Evolutionary conservation across 2,797 vertebrate genomes (phyloP).

Genomic region (Coilia nasus): DNA sequence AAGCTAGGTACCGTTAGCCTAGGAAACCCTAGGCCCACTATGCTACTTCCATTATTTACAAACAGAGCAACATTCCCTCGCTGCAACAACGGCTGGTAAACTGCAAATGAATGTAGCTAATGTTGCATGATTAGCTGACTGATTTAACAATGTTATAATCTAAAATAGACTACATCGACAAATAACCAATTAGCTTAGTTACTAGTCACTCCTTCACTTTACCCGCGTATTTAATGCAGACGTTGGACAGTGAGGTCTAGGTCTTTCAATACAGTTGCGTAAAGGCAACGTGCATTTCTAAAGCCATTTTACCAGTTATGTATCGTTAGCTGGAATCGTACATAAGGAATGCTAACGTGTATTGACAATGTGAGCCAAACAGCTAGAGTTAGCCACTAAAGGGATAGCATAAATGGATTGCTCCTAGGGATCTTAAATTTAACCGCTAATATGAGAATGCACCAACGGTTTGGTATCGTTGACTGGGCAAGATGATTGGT

Average conservation of each 20-base stretch:
- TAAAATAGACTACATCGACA: not conserved
- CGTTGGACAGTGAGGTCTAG: not conserved
- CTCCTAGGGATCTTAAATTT: conserved; percentile 9
- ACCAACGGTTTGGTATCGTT: conserved; percentile 20
- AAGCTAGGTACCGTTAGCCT: not conserved
- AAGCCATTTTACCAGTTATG: not conserved
- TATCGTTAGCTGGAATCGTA: not conserved
- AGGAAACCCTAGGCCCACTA: not conserved
- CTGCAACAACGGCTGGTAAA: not conserved
- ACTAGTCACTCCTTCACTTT: not conserved
- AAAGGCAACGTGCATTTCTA: not conserved
- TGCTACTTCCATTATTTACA: not conserved
- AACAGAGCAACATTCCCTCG: not conserved
- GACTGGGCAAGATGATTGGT: conserved; percentile 11
- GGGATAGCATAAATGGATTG: conserved; percentile 4
- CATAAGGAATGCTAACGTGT: not conserved
- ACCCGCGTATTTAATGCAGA: not conserved
- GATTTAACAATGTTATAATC: not conserved
- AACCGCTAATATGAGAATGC: conserved; percentile 20
- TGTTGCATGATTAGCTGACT: not conserved
- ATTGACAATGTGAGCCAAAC: not conserved
- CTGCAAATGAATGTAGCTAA: not conserved
- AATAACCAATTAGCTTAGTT: not conserved
- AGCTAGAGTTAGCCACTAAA: conserved; percentile 12
- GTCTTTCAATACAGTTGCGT: not conserved